A percentile compares a stretch with the other conserved stretches of the same genome.
Conservation (phyloP, 35 echinoderm and acorn worm species). For the Ophioderma brevispina region DNA sequence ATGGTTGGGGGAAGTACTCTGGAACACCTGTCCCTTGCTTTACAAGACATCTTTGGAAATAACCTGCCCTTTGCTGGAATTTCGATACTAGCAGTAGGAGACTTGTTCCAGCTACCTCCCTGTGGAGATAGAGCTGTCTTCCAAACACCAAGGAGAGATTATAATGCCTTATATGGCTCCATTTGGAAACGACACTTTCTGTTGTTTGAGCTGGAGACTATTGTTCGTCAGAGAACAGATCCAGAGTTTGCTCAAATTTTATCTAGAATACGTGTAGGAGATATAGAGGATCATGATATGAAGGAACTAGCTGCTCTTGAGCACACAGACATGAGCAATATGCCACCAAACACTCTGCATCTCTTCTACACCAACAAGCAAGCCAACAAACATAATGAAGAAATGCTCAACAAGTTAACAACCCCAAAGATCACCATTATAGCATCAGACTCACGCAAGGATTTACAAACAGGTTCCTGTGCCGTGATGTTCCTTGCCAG, state of each 20-base stretch:
- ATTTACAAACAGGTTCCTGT: too few species aligned
- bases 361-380: slow-evolving; percentile 5
- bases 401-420: too few species aligned
- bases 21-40: too few species aligned
- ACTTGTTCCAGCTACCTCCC: slow-evolving; percentile 11
- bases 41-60: too few species aligned
- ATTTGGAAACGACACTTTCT: slow-evolving; percentile 9
- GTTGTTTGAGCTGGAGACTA: not conserved
- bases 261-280: slow-evolving; percentile 18
- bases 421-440: too few species aligned
- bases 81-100: slow-evolving; percentile 2
- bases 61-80: too few species aligned
- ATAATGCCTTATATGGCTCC: slow-evolving; percentile 5
- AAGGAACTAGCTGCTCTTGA: slow-evolving; percentile 1
- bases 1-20: too few species aligned
- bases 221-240: slow-evolving; percentile 9
- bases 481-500: too few species aligned
- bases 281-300: not conserved
- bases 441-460: too few species aligned
- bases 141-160: slow-evolving; percentile 1
- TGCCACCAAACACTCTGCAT: slow-evolving; percentile 23
- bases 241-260: not conserved
- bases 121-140: slow-evolving; percentile 24
- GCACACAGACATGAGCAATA: not conserved
- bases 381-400: slow-evolving; percentile 9